Base-by-base conservation (phyloP, 1,140 invertebrate genomes). In the Stratiolaelaps scimitus region DNA sequence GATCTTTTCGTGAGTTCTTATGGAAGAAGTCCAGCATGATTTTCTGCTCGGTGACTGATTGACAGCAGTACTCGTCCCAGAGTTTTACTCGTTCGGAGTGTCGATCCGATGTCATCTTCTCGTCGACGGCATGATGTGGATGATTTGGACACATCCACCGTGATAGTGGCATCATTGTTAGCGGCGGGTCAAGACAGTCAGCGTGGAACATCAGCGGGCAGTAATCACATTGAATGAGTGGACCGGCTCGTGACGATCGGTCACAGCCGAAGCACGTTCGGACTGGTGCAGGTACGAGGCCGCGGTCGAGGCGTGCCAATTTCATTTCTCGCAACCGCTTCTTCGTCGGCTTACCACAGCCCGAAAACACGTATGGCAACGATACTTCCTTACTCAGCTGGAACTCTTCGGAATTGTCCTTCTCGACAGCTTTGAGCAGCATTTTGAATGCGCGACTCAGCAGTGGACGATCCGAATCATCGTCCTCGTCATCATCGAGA, bases 101-200 rank as follows among this genome's bases (percentile, higher is more conserved):
- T 56, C 87, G 85, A 68, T 86, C 82, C 1, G 86, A 85, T 47
- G 82, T 84, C 46, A 92, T 77, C 73, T 88, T 85, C 71, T 86
- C 82, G 76, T 93, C 89, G 84, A 92, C 80, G 71, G 84, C 83
- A 72, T 91, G 86, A 78, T 96, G 89, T 1, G 88, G 83, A 78
- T 97, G 93, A 77, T 91, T 89, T 0, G 92, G 92, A 77, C 93
- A 97, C 90, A 96, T 95, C 92, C 92, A 97, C 64, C 84, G 77
- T 0, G 86, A 88, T 23, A 84, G 84, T 1, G 92, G 92, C 67
- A 89, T 79, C 6, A 84, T 83, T 0, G 89, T 88, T 20, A 96
- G 76, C 0, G 92, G 92, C 19, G 92, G 91, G 76, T 93, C 85
- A 29, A 96, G 75, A 73, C 93, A 97, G 74, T 97, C 92, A 68